These are phyloP conservation scores for Ectemnius continuus DNA, from an alignment of 2,888 invertebrate species.

Conservation along the genomic window DNA sequence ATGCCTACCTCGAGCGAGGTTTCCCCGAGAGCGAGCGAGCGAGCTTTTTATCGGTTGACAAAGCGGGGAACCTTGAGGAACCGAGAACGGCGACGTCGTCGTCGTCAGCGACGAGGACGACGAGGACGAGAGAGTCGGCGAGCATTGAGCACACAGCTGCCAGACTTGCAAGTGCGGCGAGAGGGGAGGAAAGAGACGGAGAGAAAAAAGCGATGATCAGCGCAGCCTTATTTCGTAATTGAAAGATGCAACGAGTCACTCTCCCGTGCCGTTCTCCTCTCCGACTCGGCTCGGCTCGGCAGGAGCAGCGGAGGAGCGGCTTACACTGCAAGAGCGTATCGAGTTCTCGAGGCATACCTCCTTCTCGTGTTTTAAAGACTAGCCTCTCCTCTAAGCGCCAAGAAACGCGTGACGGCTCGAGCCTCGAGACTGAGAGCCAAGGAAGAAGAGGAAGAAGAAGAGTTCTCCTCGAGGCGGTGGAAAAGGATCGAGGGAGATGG, in stretches of 20 bases:
- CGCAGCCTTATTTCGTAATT: conserved; percentile 11
- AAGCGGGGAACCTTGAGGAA: conserved; percentile 33
- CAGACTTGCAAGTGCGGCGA: conserved; percentile 10
- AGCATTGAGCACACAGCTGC: not conserved
- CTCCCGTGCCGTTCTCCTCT: not conserved
- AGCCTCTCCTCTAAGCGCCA: not conserved
- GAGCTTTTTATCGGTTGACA: conserved; percentile 23
- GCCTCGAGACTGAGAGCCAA: conserved; percentile 6
- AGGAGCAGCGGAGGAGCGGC: not conserved
- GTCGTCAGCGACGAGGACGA: too few species aligned
- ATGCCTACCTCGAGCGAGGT: conserved; percentile 16
- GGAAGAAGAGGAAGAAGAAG: conserved; percentile 12
- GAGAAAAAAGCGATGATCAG: conserved; percentile 29
- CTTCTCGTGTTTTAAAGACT: not conserved
- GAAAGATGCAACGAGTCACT: not conserved
- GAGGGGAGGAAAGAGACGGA: not conserved
- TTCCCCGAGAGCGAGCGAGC: conserved; percentile 9
- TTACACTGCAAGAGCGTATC: not conserved
- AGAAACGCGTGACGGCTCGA: conserved; percentile 32
- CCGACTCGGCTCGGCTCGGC: too few species aligned
- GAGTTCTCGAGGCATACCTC: not conserved
- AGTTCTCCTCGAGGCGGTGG: conserved; percentile 21
- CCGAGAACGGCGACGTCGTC: not conserved
- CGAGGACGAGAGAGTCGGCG: conserved; percentile 19
- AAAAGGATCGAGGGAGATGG: conserved; percentile 35